These are phyloP conservation scores for Tachyglossus aculeatus DNA, from an alignment of 2,797 vertebrate species.

Conservation along the genomic window DNA sequence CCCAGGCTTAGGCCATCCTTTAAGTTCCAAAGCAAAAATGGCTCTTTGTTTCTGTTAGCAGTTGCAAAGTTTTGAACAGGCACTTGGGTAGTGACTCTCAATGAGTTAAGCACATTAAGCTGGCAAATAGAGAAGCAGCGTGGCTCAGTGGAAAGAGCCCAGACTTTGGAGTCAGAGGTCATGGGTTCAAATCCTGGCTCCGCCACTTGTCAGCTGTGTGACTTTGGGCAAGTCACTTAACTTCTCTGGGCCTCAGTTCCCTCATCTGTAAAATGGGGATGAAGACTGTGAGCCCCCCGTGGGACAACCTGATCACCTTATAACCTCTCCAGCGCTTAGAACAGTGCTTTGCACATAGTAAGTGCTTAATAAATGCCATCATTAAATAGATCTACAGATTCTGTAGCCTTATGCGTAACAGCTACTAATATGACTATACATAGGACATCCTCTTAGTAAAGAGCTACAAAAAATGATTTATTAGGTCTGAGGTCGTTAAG, in stretches of 20 bases:
- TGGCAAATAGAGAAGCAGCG: background rate
- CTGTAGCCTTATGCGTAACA: background rate
- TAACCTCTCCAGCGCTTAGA: no score
- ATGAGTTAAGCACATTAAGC: conserved; percentile 12
- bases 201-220: no score
- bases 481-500: conserved; percentile 12
- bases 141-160: no score
- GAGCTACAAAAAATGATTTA: conserved; percentile 19
- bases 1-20: fast-evolving
- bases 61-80: background rate
- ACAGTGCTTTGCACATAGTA: no score
- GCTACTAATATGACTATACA: conserved; percentile 33
- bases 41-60: background rate
- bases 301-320: no score
- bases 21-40: background rate
- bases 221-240: no score
- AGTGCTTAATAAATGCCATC: no score
- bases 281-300: no score
- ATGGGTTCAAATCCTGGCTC: no score
- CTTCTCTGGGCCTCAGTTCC: no score
- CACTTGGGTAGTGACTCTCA: background rate
- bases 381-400: conserved; percentile 10
- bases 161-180: no score
- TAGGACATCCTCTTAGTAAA: conserved; percentile 11
- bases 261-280: no score